Base-by-base conservation (phyloP, 1,140 invertebrate genomes). In the Hypsibius dujardini region DNA sequence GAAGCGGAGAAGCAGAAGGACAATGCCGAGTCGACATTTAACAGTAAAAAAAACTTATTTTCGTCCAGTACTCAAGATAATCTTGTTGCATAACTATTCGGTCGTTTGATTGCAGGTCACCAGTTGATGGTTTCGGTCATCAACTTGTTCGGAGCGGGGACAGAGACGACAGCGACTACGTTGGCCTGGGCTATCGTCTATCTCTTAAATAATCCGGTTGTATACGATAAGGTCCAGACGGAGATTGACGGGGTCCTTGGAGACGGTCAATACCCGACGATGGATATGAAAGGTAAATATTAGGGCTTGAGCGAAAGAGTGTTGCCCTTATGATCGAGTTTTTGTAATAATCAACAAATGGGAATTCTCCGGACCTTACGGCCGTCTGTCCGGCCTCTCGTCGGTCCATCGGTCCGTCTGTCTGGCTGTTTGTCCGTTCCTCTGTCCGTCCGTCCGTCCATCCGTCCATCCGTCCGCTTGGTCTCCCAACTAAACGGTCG, bases 211-310 rank as follows among this genome's bases (percentile, higher is more conserved):
- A 67, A 67, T 42, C 62, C 62, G 7, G 62, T 14, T 3, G 62
- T 67, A 3, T 14, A 14, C 7, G 45, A 7, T 3, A 67, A 42
- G 42, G 62, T 67, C 3, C 62, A 67, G 42, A 42, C 7, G 62
- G 62, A 67, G 45, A 42, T 67, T 42, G 62, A 67, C 42, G 42
- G 42, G 7, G 62, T 67, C 42, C 3, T 67, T 3, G 7, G 7
- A 67, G 62, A 67, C 3, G 7, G 62, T 7, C 7, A 3, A 7
- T 67, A 14, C 42, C 62, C 62, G 12, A 7, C 3, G 3, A 3
- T 67, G 62, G 62, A 67, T 3, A 42, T 14, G 7, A 67, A 67
- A 67, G 62, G 62, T 56, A n/a, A n/a, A n/a, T n/a, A n/a, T n/a
- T n/a, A n/a, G n/a, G n/a, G n/a, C n/a, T n/a, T n/a, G n/a, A n/a